These are phyloP conservation scores for Diacarnus erythraeanus DNA, from an alignment of 37 sponge, comb jelly and placozoan species.

Conservation along the genomic window DNA sequence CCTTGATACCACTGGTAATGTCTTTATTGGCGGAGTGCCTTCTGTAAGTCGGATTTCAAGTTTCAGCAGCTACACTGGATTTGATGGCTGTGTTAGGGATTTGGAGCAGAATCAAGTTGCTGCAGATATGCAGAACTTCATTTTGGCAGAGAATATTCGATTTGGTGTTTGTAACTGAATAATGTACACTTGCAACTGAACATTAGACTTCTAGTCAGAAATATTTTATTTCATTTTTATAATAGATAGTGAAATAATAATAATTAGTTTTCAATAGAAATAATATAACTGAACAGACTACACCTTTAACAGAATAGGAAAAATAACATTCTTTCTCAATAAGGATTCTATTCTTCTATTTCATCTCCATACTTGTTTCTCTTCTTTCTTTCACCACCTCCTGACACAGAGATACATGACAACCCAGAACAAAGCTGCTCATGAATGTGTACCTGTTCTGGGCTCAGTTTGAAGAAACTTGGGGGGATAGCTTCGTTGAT, in stretches of 20 bases:
- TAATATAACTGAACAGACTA: too few relatives aligned
- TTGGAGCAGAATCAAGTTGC: constrained; percentile 29
- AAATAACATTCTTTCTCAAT: background rate
- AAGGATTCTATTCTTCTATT: constrained; percentile 19
- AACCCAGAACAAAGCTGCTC: too few relatives aligned
- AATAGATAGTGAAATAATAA: too few relatives aligned
- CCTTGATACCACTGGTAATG: constrained; percentile 37
- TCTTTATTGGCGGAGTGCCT: constrained; percentile 41
- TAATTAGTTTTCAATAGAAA: too few relatives aligned
- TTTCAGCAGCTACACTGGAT: constrained; percentile 11
- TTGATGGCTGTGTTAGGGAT: constrained; percentile 39
- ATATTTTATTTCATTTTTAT: too few relatives aligned
- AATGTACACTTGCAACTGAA: too few relatives aligned
- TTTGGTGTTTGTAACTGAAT: constrained; percentile 56
- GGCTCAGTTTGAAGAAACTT: background rate
- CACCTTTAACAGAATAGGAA: background rate
- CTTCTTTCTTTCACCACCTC: background rate
- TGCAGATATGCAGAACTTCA: constrained; percentile 15
- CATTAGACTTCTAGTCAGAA: too few relatives aligned
- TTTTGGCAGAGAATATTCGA: constrained; percentile 16
- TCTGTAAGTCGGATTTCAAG: background rate
- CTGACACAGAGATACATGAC: background rate
- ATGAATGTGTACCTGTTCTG: too few relatives aligned
- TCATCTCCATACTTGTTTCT: constrained; percentile 74
- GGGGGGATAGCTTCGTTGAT: constrained; percentile 23